phyloP scores from a whole-genome alignment of 2,113 vertebrate species.

The Manacus vitellinus region DNA sequence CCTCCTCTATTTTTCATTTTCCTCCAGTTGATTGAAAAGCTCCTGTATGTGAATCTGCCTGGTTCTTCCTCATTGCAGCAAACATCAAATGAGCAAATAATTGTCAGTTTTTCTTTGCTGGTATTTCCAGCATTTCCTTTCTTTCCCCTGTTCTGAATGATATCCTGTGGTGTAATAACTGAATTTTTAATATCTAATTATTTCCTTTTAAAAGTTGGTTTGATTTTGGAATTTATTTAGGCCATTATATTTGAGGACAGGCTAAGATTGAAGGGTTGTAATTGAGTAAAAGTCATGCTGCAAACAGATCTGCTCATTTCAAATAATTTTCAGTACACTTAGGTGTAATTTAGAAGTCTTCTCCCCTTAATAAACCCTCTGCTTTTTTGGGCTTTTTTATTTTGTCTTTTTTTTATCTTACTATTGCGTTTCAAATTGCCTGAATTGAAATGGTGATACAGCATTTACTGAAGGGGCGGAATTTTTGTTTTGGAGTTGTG shows the following conservation, averaged over 20 bases:
- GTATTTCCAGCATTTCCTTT: not conserved
- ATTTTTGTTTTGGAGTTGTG: not conserved
- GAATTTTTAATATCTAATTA: not conserved
- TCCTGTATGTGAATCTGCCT: not conserved
- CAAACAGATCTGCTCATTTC: not conserved
- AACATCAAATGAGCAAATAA: not conserved
- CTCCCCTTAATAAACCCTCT: not conserved
- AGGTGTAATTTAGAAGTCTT: not conserved
- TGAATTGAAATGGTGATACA: not conserved
- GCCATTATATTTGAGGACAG: not conserved
- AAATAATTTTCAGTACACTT: not conserved
- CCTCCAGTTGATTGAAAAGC: not conserved
- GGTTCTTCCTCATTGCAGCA: not conserved
- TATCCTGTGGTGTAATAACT: not conserved
- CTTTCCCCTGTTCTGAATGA: not conserved
- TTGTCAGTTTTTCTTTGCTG: not conserved
- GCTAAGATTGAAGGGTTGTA: not conserved
- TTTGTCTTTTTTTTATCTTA: not conserved
- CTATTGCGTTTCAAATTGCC: not conserved
- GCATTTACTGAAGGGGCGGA: not conserved
- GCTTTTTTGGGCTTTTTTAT: not conserved
- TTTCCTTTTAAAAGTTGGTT: not conserved
- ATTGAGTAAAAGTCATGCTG: not conserved
- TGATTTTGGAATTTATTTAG: not conserved
- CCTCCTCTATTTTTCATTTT: not conserved